Evolutionary conservation across 2,888 invertebrate genomes (phyloP), one percentile per base, ranked within the genome.

Genomic region (Mythimna albipuncta): DNA sequence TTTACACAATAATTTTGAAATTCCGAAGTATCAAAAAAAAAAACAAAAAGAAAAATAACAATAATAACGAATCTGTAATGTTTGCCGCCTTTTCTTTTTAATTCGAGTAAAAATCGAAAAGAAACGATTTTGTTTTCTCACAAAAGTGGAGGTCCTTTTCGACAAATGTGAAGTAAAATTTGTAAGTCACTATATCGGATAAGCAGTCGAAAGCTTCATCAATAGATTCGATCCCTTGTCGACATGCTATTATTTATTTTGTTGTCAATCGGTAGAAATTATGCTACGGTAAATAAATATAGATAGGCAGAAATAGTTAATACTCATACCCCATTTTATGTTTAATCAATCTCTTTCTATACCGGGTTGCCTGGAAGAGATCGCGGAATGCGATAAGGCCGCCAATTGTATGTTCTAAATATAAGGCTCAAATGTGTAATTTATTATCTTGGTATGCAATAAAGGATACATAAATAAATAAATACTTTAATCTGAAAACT

Each of bases 81-180:
- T 21, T 54, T 54, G 55, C 6, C 1, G 21, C 13, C 6, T 55
- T 54, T 11, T 21, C 5, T 54, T 21, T 54, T 54, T 21, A 2
- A 21, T 11, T 10, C 21, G 2, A 26, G 13, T 55, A 6, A 57
- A 57, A 16, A 57, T 1, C 7, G 5, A 16, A 47, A 19, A 47
- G 1, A 47, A 19, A 47, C 47, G 2, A 26, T 21, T 44, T 50
- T 19, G 13, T 50, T 50, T 44, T n/a, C 21, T 26, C 54, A n/a
- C 55, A n/a, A 72, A 19, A 50, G 16, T 35, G 11, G 6, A n/a
- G 2, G 5, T 32, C 21, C 26, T 52, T 16, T 50, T 66, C 10
- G 3, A 2, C 11, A 38, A 26, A 26, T 47, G 52, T 38, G 52
- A 74, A 35, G n/a, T 35, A 66, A 58, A 73, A 52, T 74, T 58